Percentiles rank a stretch among this genome's conserved stretches.
Conservation (phyloP, 2,797 vertebrate genomes). For the Sebastes wilsoni region DNA sequence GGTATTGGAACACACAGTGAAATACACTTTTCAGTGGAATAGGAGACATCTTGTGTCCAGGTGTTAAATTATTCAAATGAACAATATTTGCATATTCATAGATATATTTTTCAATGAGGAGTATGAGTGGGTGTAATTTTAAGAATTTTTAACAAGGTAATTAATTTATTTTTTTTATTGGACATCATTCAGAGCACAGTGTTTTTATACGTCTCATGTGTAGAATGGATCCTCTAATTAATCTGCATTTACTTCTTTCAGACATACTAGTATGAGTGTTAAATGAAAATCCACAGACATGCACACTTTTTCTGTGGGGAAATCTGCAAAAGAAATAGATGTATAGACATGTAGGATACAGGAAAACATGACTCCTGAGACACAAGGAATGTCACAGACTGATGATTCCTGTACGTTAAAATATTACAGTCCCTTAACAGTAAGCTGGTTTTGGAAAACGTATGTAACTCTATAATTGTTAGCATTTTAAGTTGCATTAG, state of each 20-base stretch:
- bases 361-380: not conserved
- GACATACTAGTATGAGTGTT: not conserved
- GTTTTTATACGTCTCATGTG: not conserved
- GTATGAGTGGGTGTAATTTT: not conserved
- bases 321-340: not conserved
- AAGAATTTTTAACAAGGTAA: not conserved
- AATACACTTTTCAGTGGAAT: not conserved
- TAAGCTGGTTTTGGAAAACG: not conserved
- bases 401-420: not conserved
- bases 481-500: conserved; percentile 2
- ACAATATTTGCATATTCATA: not conserved
- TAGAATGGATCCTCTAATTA: not conserved
- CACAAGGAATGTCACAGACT: not conserved
- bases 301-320: not conserved
- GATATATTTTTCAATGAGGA: not conserved
- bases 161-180: not conserved
- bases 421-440: not conserved
- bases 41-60: not conserved
- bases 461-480: not conserved
- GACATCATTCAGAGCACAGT: not conserved
- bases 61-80: not conserved
- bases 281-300: not conserved
- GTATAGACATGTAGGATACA: not conserved
- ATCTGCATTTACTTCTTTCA: not conserved
- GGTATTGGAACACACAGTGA: too few species aligned